A percentile compares a stretch with the other conserved stretches of the same genome.
phyloP scores from a whole-genome alignment of 1,140 invertebrate genomes.

The Lasioglossum baleicum region DNA sequence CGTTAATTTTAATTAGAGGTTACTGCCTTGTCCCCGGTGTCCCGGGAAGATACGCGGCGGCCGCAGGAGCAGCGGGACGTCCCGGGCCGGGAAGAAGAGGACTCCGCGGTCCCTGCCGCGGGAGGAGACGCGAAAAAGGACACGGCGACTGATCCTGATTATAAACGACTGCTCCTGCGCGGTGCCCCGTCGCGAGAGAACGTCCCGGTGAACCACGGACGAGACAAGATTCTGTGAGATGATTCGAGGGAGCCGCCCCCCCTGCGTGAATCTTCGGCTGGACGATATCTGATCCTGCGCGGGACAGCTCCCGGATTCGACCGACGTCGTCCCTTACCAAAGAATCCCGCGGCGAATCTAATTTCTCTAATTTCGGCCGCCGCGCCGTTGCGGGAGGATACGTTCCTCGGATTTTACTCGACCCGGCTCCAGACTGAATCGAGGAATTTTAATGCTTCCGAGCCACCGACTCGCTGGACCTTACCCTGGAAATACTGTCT shows the following conservation, averaged over 20 bases:
- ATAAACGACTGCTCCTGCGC: slow-evolving; percentile 62
- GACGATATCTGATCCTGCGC: slow-evolving; percentile 65
- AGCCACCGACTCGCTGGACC: background rate
- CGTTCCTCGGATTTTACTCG: background rate
- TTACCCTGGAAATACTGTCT: too few relatives aligned
- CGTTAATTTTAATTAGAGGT: slow-evolving; percentile 74
- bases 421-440: background rate
- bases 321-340: slow-evolving; percentile 6
- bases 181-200: slow-evolving; percentile 47
- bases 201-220: slow-evolving; percentile 18
- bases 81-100: slow-evolving; percentile 35
- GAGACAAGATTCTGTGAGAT: slow-evolving; percentile 46
- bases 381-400: background rate
- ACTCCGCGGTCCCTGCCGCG: slow-evolving; percentile 13
- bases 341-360: slow-evolving; percentile 53
- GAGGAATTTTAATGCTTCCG: background rate
- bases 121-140: slow-evolving; percentile 55
- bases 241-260: slow-evolving; percentile 41
- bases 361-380: slow-evolving; percentile 53
- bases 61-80: slow-evolving; percentile 62
- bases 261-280: slow-evolving; percentile 55
- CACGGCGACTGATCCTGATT: slow-evolving; percentile 51
- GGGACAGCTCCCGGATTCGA: slow-evolving; percentile 66
- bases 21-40: slow-evolving; percentile 53
- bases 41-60: slow-evolving; percentile 47